phyloP scores from a whole-genome alignment of 2,888 invertebrate genomes.

The Calameuta pallipes region DNA sequence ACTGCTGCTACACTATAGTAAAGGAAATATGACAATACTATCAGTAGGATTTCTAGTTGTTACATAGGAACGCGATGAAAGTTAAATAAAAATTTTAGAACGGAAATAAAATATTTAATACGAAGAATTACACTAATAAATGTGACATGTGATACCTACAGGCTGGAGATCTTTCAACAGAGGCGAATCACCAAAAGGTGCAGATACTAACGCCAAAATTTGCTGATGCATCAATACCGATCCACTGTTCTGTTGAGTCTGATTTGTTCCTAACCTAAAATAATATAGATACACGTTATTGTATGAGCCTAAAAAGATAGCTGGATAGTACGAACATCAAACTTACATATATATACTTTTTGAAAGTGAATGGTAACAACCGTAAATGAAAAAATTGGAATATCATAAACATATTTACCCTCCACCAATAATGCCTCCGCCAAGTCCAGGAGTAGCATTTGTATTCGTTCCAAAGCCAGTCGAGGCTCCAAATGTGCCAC shows the following conservation, averaged over 20 bases:
- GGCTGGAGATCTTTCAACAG: slow-evolving; percentile 80
- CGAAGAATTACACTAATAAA: not conserved
- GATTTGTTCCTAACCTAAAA: slow-evolving; percentile 47
- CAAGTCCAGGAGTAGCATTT: slow-evolving; percentile 43
- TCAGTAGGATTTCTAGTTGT: too few species aligned
- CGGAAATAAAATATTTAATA: slow-evolving; percentile 11
- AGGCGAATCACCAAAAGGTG: slow-evolving; percentile 90
- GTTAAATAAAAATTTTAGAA: too few species aligned
- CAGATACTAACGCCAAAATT: slow-evolving; percentile 79
- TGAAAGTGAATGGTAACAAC: too few species aligned
- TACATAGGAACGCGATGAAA: too few species aligned
- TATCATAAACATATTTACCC: slow-evolving; percentile 14
- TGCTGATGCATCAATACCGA: slow-evolving; percentile 75
- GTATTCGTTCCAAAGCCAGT: slow-evolving; percentile 61
- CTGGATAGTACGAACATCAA: too few species aligned
- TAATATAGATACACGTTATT: not conserved
- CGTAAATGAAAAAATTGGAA: not conserved
- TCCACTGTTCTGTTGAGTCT: slow-evolving; percentile 55
- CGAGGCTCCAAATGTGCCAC: slow-evolving; percentile 62
- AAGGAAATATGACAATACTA: too few species aligned
- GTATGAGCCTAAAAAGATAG: too few species aligned
- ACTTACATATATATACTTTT: too few species aligned
- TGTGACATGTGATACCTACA: slow-evolving; percentile 44
- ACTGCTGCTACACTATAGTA: not conserved
- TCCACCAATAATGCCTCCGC: not conserved